phyloP scores from a whole-genome alignment of 2,888 invertebrate species.

The Limnephilus auricula region DNA sequence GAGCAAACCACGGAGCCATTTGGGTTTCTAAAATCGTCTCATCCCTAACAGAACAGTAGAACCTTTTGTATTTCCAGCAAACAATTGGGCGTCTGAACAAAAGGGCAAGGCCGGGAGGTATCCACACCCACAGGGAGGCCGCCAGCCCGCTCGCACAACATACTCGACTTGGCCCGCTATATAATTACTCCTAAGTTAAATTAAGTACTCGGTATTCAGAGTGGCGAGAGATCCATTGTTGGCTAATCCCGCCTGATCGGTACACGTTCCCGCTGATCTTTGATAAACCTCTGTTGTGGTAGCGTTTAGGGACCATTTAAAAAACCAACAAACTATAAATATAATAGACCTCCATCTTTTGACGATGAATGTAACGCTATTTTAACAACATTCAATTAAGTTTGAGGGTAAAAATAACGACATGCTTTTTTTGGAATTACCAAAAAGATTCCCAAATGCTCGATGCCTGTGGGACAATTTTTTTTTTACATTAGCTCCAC shows the following conservation, averaged over 20 bases:
- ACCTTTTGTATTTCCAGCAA: slow-evolving; percentile 59
- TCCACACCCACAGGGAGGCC: slow-evolving; percentile 52
- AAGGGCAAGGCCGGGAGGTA: slow-evolving; percentile 26
- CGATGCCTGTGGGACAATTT: neutral
- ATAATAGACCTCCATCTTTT: neutral
- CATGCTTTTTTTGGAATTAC: neutral
- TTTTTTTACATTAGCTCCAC: too few species aligned
- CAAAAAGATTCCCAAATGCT: neutral
- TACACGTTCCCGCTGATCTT: slow-evolving; percentile 43
- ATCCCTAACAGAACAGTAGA: slow-evolving; percentile 28
- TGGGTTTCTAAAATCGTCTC: slow-evolving; percentile 46
- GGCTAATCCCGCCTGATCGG: slow-evolving; percentile 37
- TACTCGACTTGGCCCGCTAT: slow-evolving; percentile 57
- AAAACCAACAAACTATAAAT: neutral
- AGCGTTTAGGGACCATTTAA: neutral
- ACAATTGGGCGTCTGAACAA: slow-evolving; percentile 64
- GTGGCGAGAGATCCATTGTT: slow-evolving; percentile 59
- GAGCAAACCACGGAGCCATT: slow-evolving; percentile 35
- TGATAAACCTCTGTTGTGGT: slow-evolving; percentile 29
- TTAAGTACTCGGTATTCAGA: slow-evolving; percentile 60
- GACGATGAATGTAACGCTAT: neutral
- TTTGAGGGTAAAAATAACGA: neutral
- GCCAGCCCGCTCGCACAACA: slow-evolving; percentile 57
- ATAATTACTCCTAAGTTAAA: slow-evolving; percentile 61
- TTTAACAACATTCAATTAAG: too few species aligned